These are phyloP conservation scores for Lagorchestes hirsutus DNA, from an alignment of 2,797 vertebrate species.

Conservation along the genomic window DNA sequence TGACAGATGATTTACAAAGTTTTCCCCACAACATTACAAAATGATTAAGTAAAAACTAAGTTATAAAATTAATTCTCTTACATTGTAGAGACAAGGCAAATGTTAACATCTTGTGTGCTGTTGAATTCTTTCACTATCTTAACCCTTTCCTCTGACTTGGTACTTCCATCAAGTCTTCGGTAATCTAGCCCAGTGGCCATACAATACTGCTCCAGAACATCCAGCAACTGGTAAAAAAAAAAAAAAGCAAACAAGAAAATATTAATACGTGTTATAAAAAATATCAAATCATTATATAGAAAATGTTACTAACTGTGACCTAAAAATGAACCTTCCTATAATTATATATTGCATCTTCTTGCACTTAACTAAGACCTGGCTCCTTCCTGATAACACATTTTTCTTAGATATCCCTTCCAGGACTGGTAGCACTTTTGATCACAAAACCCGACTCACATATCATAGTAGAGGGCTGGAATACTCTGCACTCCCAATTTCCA, in stretches of 20 bases:
- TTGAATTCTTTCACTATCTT: conserved; percentile 97
- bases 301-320: conserved; percentile 33
- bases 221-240: conserved; percentile 88
- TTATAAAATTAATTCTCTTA: conserved; percentile 85
- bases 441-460: neutral
- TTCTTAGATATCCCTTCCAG: neutral
- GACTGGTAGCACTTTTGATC: neutral
- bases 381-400: neutral
- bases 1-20: conserved; percentile 52
- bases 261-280: conserved; percentile 43
- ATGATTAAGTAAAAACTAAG: conserved; percentile 54
- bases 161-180: conserved; percentile 94
- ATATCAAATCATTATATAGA: neutral
- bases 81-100: conserved; percentile 98
- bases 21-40: conserved; percentile 59
- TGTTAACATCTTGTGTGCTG: conserved; percentile 89
- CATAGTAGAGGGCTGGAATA: neutral
- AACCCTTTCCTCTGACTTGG: conserved; percentile 94
- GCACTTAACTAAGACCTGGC: neutral
- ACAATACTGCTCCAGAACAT: conserved; percentile 95
- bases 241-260: conserved; percentile 43
- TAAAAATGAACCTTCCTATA: conserved; percentile 35
- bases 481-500: neutral
- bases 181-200: conserved; percentile 97
- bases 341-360: neutral